Evolutionary conservation across 2,888 invertebrate genomes (phyloP), one percentile per base, ranked within the genome.

Genomic region (Drosophila seclusa): DNA sequence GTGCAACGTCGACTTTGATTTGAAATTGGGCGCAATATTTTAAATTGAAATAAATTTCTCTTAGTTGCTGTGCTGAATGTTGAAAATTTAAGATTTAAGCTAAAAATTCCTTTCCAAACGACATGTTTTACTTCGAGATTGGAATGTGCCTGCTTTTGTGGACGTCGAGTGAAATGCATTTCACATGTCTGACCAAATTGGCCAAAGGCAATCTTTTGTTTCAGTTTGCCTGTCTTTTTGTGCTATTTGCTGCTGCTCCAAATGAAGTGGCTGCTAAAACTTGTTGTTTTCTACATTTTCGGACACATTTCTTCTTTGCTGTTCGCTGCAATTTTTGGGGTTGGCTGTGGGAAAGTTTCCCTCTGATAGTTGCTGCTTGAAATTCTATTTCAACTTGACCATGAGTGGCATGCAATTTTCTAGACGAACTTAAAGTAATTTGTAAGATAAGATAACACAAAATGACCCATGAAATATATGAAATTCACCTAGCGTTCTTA

Each of bases 331-430:
- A 29, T 68, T 53, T 48, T 29, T 38, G 21, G 18, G 21, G 32
- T 1, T 24, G 54, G 38, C 2, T 16, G n/a, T 27, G 27, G 18
- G 13, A n/a, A 63, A 67, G 38, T 67, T 38, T 48, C 48, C 6
- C n/a, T 34, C 55, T 63, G 52, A 42, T 55, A 57, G 58, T 52
- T 68, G 57, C 42, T 65, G 38, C 55, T 45, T 36, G 18, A 24
- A 73, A 74, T 69, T 75, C 54, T 49, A 34, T 53, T 73, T 61
- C n/a, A 68, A 53, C 63, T 81, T 66, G 64, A 53, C 45, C 61
- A 60, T 68, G 85, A 76, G 76, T 80, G 82, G 75, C 82, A 82
- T 75, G 67, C 68, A 73, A 76, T 73, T 78, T 80, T 67, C 69
- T 49, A 42, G 40, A 53, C 57, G 52, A 50, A 45, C 21, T 60